Evolutionary conservation across 2,113 vertebrate genomes (phyloP).

Genomic region (Phylloscopus whistleri): DNA sequence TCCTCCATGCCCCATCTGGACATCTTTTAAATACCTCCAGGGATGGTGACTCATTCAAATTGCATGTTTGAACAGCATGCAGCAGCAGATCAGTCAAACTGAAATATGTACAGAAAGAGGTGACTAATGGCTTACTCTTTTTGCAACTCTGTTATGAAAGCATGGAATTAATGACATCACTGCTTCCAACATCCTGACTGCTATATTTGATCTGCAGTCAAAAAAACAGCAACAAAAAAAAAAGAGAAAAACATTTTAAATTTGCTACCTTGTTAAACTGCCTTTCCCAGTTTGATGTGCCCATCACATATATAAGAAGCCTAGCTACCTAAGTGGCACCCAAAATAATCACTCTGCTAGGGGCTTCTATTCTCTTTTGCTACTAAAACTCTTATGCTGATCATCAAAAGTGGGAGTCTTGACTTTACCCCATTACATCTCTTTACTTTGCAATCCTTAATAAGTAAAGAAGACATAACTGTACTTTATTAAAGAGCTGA

Average conservation of each 20-base stretch:
- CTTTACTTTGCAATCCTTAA: neutral
- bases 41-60: neutral
- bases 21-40: neutral
- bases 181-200: neutral
- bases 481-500: neutral
- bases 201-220: neutral
- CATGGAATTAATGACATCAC: neutral
- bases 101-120: neutral
- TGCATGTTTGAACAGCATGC: neutral
- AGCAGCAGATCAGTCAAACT: neutral
- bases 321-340: neutral
- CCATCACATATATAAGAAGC: neutral
- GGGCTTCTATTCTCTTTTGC: neutral
- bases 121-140: neutral
- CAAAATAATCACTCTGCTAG: neutral
- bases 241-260: rapidly evolving
- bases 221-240: neutral
- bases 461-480: neutral
- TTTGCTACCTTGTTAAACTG: neutral
- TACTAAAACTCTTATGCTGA: neutral
- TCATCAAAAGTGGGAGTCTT: neutral
- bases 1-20: neutral
- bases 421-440: neutral
- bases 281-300: neutral
- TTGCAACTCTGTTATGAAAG: neutral